Evolutionary conservation across 2,888 invertebrate species (phyloP), one percentile per base, ranked within the genome.

Genomic region (Lingula anatina): DNA sequence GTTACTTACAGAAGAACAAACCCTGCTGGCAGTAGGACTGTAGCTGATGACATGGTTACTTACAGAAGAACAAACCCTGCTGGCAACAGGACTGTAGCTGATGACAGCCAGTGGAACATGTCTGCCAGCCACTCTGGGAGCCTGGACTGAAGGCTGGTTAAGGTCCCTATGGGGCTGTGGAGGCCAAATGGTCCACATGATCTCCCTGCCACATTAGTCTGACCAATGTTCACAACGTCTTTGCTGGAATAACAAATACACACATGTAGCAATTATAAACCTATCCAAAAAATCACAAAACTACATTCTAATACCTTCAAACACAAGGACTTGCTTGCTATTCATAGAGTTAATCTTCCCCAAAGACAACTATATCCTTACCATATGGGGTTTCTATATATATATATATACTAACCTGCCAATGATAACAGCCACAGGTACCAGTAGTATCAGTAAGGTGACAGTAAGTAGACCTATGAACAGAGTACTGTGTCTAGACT

Each of bases 401-500:
- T n/a, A n/a, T n/a, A 28, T 23, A 20, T n/a, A 44, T 37, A 9
- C 21, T 44, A 56, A 65, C 65, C 66, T 66, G 18, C 64, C 64
- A 21, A 66, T 57, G 24, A 62, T 51, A n/a, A 65, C 44, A 5
- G 63, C 58, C 7, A 60, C 55, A 0, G 60, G 61, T 3, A 58
- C 47, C 5, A 66, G 57, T 12, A 66, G 45, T 25, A 62, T 31
- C 18, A 58, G 44, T 5, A 66, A 46, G 18, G 59, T 64, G 7
- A 54, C 53, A 20, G 62, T 54, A 12, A 65, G 54, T 39, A 65
- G 59, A 5, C 53, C 49, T 47, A 61, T 56, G 49, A 65, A 60
- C 51, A 66, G 66, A 15, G 56, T 51, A 20, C 60, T 66, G 48
- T 62, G 59, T 23, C 64, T 51, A 1, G 64, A 60, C 57, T 64